Conservation (phyloP, 2,797 vertebrate species). For the Dermochelys coriacea region DNA sequence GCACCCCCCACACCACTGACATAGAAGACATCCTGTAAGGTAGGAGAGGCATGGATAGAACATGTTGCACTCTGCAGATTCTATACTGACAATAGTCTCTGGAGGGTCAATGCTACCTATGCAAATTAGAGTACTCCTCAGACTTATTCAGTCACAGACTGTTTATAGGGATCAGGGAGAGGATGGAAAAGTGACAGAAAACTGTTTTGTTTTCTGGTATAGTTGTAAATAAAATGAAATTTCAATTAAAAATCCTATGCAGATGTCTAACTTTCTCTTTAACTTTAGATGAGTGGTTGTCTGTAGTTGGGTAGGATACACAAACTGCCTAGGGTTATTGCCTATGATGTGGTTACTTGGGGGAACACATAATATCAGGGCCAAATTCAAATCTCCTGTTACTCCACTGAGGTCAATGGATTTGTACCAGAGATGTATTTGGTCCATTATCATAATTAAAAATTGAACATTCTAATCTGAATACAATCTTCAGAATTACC, state of each 20-base stretch:
- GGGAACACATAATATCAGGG: not conserved
- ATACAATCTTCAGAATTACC: not conserved
- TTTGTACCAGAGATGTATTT: not conserved
- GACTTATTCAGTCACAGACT: not conserved
- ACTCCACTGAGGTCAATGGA: not conserved
- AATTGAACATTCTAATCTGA: not conserved
- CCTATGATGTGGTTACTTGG: not conserved
- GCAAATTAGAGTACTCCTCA: not conserved
- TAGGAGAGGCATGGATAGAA: not conserved
- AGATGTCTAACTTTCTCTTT: not conserved
- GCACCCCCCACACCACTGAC: not conserved
- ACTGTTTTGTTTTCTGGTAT: not conserved
- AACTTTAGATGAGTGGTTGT: not conserved
- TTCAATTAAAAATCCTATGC: not conserved
- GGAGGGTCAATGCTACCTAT: not conserved
- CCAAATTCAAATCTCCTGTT: accelerated
- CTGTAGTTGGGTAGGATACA: not conserved
- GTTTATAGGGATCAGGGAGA: not conserved
- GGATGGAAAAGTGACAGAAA: not conserved
- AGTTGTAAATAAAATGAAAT: not conserved
- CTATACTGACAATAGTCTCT: not conserved
- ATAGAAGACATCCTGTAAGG: not conserved
- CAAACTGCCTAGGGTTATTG: not conserved
- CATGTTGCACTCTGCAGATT: not conserved
- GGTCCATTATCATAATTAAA: not conserved